Conservation (phyloP, 1,140 invertebrate species). For the Lasioglossum albipes region DNA sequence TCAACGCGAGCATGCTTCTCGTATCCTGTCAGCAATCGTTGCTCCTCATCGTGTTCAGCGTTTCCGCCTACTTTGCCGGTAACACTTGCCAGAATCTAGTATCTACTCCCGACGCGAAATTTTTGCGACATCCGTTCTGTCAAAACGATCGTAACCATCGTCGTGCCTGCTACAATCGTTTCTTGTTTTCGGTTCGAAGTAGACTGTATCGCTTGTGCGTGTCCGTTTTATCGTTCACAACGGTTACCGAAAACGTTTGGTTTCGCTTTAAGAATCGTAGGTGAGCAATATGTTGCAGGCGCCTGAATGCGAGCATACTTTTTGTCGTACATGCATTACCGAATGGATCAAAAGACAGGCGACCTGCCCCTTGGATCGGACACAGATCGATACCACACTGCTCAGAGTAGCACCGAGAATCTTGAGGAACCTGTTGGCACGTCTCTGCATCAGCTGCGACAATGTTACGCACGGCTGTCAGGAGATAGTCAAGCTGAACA, state of each 20-base stretch:
- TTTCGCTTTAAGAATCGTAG: constrained; percentile 67
- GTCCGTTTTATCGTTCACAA: neutral
- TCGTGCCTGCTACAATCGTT: neutral
- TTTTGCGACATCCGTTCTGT: constrained; percentile 17
- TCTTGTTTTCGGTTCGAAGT: neutral
- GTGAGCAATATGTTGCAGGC: constrained; percentile 85
- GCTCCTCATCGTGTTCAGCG: no score
- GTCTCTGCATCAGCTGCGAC: constrained; percentile 94
- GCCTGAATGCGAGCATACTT: constrained; percentile 96
- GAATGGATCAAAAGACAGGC: constrained; percentile 96
- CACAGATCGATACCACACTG: constrained; percentile 91
- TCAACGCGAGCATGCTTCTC: neutral
- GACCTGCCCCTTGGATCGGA: constrained; percentile 95
- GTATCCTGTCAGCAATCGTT: neutral
- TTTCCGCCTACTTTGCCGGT: neutral
- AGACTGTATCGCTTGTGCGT: neutral
- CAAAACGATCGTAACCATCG: neutral
- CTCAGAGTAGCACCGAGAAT: constrained; percentile 95
- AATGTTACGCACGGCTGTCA: constrained; percentile 93
- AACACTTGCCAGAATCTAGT: neutral
- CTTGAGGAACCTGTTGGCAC: constrained; percentile 92
- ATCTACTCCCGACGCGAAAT: neutral
- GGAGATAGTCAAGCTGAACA: constrained; percentile 91
- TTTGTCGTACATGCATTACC: constrained; percentile 95
- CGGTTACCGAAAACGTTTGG: constrained; percentile 27